Conservation (phyloP, 92 coral and sea anemone genomes). For the Phymanthus crucifer region DNA sequence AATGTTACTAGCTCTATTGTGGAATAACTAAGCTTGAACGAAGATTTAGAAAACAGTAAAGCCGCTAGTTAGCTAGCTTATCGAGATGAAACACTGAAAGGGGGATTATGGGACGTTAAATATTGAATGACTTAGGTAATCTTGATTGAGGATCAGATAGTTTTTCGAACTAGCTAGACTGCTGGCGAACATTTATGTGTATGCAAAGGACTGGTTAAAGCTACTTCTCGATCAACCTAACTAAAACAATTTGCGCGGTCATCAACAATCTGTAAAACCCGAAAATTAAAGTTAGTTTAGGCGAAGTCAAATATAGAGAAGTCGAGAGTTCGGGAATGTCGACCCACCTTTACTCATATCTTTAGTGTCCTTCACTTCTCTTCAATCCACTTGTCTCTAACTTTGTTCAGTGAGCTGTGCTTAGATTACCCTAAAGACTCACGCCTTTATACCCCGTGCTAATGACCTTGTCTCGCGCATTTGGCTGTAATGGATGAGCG, state of each 20-base stretch:
- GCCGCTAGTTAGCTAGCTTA: not conserved
- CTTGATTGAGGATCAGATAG: constrained; percentile 9
- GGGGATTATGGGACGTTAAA: not conserved
- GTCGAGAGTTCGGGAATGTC: not conserved
- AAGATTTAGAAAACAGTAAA: not conserved
- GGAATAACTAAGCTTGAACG: not conserved
- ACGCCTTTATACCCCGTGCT: constrained; percentile 35
- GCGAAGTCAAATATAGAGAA: not conserved
- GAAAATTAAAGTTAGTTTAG: not conserved
- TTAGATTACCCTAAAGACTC: constrained; percentile 12
- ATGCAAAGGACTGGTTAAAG: constrained; percentile 19
- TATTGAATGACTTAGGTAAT: constrained; percentile 1
- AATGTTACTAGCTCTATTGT: not conserved
- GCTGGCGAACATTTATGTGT: not conserved
- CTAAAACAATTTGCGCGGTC: not conserved
- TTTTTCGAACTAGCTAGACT: not conserved
- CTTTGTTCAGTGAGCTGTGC: constrained; percentile 17
- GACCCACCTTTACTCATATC: constrained; percentile 29
- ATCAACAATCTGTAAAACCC: not conserved
- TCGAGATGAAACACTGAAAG: not conserved
- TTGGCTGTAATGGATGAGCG: constrained; percentile 8
- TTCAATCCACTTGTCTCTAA: constrained; percentile 34
- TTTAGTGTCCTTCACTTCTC: constrained; percentile 1
- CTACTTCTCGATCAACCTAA: not conserved
- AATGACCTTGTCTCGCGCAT: constrained; percentile 24